Base-by-base conservation (phyloP, 1,140 invertebrate genomes). In the Pseudachorutes palmiensis region DNA sequence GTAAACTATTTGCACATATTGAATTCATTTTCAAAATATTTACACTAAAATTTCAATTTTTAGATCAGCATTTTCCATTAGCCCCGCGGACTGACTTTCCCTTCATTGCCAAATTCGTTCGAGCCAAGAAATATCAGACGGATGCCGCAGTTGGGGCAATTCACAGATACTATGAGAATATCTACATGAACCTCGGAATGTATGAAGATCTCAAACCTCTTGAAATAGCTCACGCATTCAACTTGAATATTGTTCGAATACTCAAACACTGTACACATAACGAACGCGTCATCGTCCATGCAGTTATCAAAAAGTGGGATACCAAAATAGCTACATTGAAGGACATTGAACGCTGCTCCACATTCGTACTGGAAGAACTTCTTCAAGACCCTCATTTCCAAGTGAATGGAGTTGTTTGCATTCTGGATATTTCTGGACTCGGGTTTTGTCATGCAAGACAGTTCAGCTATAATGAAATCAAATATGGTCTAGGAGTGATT, bases 41-140 rank as follows among this genome's bases (percentile, higher is more conserved):
- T 55, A 26, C 9, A 5, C 24, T 55, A 55, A 55, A 19, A 5
- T 55, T 55, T 55, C 24, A 14, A 55, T 16, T 55, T 55, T 19
- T 26, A 55, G 51, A 14, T 9, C 3, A 14, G 3, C 9, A 55
- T 55, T 55, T 55, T 55, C 51, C 51, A 26, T 22, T 55, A 22
- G 5, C 12, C 5, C 51, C 14, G 24, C 9, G 51, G 24, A 55
- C 51, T 12, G 51, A 55, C 24, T 14, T 22, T 24, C 12, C 51
- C 9, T 61, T 61, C 59, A 9, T 61, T 12, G 26, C 14, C 29
- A 61, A 61, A 36, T 61, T 61, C 24, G 3, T 61, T 9, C 59
- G 59, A 2, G 26, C 9, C 12, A 61, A 61, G 24, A 61, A 61
- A 29, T 61, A 61, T 29, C 29, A 61, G 5, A 5, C 24, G 9